Evolutionary conservation across 2,113 vertebrate species (phyloP).

Genomic region (Mormyrus iriodes): DNA sequence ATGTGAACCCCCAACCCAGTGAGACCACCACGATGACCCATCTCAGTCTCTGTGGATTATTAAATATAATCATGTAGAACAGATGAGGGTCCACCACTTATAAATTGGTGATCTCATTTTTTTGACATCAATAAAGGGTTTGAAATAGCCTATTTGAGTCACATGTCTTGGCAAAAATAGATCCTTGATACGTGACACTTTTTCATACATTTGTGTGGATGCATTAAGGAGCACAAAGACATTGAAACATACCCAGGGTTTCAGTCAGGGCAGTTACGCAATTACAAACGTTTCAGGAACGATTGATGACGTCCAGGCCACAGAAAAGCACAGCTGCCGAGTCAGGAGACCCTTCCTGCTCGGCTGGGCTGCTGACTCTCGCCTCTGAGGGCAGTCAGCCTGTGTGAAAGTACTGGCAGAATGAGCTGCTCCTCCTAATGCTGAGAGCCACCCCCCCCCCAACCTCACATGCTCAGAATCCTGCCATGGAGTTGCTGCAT

Average conservation of each 20-base stretch:
- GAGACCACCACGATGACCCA: background rate
- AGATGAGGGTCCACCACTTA: background rate
- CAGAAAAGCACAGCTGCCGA: too few relatives aligned
- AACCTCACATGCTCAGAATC: background rate
- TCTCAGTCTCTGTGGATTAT: background rate
- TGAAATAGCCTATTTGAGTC: background rate
- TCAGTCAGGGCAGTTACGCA: background rate
- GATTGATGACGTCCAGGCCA: background rate
- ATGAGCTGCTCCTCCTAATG: background rate
- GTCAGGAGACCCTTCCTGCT: background rate
- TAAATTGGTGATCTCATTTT: background rate
- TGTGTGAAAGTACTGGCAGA: background rate
- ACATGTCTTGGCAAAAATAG: background rate
- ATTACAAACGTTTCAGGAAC: background rate
- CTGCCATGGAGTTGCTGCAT: background rate
- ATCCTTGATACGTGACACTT: background rate
- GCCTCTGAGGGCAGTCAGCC: background rate
- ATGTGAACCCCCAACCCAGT: background rate
- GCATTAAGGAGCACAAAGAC: background rate
- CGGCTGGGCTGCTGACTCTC: too few relatives aligned
- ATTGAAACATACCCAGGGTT: background rate
- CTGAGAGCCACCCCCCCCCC: background rate
- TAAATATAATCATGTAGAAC: background rate
- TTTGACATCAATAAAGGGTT: background rate
- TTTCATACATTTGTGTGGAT: background rate